Percentiles rank a stretch among this genome's conserved stretches.
Conservation (phyloP, 1,140 invertebrate genomes). For the Eumaeus atala region DNA sequence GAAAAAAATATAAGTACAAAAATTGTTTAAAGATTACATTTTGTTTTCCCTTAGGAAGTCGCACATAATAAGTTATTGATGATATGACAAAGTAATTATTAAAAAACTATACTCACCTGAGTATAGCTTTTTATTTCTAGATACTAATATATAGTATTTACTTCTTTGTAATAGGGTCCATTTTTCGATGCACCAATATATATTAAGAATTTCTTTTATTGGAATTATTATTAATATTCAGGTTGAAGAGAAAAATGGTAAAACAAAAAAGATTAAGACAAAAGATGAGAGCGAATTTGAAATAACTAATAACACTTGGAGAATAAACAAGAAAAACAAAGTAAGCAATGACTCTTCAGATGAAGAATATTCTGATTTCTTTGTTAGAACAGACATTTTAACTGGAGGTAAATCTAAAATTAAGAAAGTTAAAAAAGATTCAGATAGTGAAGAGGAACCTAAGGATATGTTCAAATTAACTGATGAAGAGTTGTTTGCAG, state of each 20-base stretch:
- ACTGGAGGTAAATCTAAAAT: constrained; percentile 53
- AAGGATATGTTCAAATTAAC: constrained; percentile 68
- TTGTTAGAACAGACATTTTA: constrained; percentile 69
- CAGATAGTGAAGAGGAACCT: constrained; percentile 37
- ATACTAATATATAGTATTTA: background rate
- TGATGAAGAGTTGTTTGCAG: constrained; percentile 86
- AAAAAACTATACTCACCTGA: too few relatives aligned
- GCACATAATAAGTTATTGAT: too few relatives aligned
- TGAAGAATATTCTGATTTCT: constrained; percentile 54
- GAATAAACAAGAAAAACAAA: constrained; percentile 41
- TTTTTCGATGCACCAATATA: background rate
- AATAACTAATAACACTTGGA: constrained; percentile 57
- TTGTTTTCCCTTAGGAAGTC: too few relatives aligned
- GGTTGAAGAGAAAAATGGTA: constrained; percentile 56
- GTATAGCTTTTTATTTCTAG: background rate
- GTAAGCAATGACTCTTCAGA: constrained; percentile 22
- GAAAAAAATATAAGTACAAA: too few relatives aligned
- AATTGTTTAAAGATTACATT: too few relatives aligned
- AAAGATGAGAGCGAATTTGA: constrained; percentile 43
- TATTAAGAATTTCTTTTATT: background rate
- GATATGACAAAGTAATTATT: too few relatives aligned
- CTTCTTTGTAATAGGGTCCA: background rate
- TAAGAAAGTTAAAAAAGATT: constrained; percentile 33
- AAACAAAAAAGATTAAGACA: constrained; percentile 56
- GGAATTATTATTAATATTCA: constrained; percentile 23